A percentile compares a stretch with the other conserved stretches of the same genome.
These are phyloP conservation scores for Saccostrea echinata DNA, from an alignment of 1,140 invertebrate species.

Conservation along the genomic window DNA sequence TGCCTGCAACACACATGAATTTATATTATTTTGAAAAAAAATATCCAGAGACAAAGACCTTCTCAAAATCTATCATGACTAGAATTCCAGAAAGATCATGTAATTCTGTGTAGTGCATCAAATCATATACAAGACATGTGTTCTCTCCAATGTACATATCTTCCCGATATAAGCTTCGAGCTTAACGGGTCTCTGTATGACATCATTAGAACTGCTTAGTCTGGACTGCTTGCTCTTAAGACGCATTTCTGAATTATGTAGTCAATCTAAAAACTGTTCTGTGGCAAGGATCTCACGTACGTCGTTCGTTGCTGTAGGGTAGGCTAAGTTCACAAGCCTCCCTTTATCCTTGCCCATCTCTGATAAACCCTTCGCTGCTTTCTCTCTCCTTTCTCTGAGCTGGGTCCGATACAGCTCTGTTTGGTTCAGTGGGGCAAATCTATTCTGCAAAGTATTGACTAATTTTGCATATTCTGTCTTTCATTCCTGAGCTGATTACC, in stretches of 20 bases:
- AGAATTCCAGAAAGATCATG: too few relatives aligned
- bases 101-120: too few relatives aligned
- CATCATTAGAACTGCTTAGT: slow-evolving; percentile 7
- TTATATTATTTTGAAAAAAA: too few relatives aligned
- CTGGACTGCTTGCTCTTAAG: slow-evolving; percentile 35
- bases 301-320: neutral
- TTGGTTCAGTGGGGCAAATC: slow-evolving; percentile 24
- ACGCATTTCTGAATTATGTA: slow-evolving; percentile 10
- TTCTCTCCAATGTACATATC: too few relatives aligned
- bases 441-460: neutral
- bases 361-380: neutral
- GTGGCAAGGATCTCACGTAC: neutral
- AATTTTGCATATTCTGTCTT: neutral
- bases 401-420: neutral
- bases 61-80: too few relatives aligned
- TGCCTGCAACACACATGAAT: too few relatives aligned
- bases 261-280: neutral
- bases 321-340: slow-evolving; percentile 33
- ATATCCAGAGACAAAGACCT: too few relatives aligned
- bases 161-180: too few relatives aligned
- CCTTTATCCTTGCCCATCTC: slow-evolving; percentile 31
- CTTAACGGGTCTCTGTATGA: too few relatives aligned
- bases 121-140: too few relatives aligned
- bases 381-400: slow-evolving; percentile 11
- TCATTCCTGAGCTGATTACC: neutral